Conservation (phyloP, 2,113 vertebrate genomes). For the Canis aureus region DNA sequence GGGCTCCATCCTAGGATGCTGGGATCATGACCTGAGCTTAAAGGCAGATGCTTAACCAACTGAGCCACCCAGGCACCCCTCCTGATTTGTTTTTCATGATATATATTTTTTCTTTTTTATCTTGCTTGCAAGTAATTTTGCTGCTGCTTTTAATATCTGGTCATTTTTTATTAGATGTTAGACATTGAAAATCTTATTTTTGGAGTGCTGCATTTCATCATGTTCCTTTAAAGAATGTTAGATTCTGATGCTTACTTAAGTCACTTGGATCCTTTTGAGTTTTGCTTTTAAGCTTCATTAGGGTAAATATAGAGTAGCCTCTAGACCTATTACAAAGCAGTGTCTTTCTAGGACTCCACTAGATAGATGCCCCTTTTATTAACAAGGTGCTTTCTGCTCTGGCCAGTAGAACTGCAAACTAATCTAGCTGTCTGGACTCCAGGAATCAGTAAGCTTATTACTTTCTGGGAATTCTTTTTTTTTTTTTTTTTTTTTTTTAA, state of each 20-base stretch:
- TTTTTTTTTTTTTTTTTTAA: neutral
- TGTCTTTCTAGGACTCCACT: neutral
- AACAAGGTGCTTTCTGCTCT: neutral
- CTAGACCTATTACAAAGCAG: neutral
- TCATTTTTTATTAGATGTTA: neutral
- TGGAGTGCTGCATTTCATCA: neutral
- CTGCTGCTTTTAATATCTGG: neutral
- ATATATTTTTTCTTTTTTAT: neutral
- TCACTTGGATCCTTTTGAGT: neutral
- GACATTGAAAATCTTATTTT: neutral
- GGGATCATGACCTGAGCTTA: no score
- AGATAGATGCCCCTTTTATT: neutral
- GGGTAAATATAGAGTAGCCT: neutral
- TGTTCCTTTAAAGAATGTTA: conserved; percentile 9
- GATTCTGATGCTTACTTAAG: neutral
- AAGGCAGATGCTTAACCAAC: no score
- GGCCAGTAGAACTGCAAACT: conserved; percentile 8
- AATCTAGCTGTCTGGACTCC: neutral
- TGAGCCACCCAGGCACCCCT: no score
- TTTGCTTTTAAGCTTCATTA: conserved; percentile 51
- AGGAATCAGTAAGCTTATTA: neutral
- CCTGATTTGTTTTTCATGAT: neutral
- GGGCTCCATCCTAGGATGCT: no score
- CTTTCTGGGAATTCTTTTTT: conserved; percentile 8
- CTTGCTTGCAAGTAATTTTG: neutral